These are phyloP conservation scores for Suricata suricatta DNA, from an alignment of 2,113 vertebrate genomes.

Conservation along the genomic window DNA sequence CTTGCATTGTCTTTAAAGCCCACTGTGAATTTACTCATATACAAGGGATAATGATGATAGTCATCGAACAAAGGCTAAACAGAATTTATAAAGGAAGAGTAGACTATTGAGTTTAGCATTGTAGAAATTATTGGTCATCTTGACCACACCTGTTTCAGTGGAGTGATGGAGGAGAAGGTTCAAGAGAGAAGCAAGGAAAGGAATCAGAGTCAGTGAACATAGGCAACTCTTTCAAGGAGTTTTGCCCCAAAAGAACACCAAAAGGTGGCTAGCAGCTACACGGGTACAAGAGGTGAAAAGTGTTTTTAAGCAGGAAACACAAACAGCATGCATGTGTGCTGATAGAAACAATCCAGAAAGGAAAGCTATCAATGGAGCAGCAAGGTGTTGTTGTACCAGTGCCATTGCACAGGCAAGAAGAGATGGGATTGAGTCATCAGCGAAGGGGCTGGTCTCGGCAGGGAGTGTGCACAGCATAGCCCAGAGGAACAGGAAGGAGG, in stretches of 20 bases:
- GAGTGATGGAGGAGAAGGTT: not conserved
- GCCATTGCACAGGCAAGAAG: not conserved
- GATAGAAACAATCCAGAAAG: constrained; percentile 4
- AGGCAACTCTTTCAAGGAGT: not conserved
- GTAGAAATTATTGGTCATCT: not conserved
- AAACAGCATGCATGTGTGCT: not conserved
- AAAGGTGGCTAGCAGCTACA: not conserved
- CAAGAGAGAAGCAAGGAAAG: not conserved
- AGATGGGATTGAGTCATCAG: rapidly evolving
- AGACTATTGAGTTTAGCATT: not conserved
- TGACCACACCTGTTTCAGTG: not conserved
- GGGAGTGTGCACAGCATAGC: not conserved
- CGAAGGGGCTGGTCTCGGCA: not conserved
- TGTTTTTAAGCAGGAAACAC: not conserved
- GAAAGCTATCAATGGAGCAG: not conserved
- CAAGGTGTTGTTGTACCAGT: not conserved
- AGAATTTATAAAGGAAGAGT: not conserved
- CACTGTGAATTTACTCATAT: not conserved
- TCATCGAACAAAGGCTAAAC: not conserved
- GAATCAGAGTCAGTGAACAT: not conserved
- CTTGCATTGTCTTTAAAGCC: not conserved
- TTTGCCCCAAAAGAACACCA: not conserved
- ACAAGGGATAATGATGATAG: not conserved
- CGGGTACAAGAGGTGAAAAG: not conserved
- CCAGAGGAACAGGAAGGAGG: not conserved